Conservation (phyloP, 2,888 invertebrate species). For the Eretmocerus hayati region DNA sequence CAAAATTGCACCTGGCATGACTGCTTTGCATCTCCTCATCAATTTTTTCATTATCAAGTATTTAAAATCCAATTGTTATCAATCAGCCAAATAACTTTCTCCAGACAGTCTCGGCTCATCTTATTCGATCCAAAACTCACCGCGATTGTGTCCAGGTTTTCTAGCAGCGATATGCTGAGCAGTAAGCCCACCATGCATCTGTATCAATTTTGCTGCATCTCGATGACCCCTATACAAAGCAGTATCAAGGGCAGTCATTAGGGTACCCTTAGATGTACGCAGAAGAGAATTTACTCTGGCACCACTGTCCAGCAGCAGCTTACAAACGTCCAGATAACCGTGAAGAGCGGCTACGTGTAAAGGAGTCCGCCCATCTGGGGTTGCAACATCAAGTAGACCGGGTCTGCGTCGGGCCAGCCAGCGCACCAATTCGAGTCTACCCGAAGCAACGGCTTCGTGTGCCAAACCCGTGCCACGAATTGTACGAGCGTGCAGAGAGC, state of each 20-base stretch:
- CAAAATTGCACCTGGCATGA: too few relatives aligned
- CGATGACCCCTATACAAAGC: conserved; percentile 79
- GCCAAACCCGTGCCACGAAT: conserved; percentile 90
- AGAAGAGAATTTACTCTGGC: conserved; percentile 81
- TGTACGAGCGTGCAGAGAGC: conserved; percentile 87
- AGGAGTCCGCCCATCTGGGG: conserved; percentile 87
- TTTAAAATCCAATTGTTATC: too few relatives aligned
- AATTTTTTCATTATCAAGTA: too few relatives aligned
- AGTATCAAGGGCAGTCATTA: conserved; percentile 86
- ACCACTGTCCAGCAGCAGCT: conserved; percentile 72
- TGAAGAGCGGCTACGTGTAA: conserved; percentile 91
- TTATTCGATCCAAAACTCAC: too few relatives aligned
- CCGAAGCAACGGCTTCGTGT: conserved; percentile 92
- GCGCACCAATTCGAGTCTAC: conserved; percentile 77
- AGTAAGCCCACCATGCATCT: conserved; percentile 82
- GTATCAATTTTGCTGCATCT: conserved; percentile 87
- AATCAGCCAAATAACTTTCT: too few relatives aligned
- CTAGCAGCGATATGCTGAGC: conserved; percentile 47
- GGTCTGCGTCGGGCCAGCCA: conserved; percentile 82
- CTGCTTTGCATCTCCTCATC: too few relatives aligned
- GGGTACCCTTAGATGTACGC: conserved; percentile 72
- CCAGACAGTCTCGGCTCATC: too few relatives aligned
- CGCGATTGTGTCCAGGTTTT: conserved; percentile 33
- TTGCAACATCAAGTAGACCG: conserved; percentile 77
- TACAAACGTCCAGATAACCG: conserved; percentile 90